A percentile compares a stretch with the other conserved stretches of the same genome.
These are phyloP conservation scores for Epistrophella euchroma DNA, from an alignment of 2,888 invertebrate species.

Conservation along the genomic window DNA sequence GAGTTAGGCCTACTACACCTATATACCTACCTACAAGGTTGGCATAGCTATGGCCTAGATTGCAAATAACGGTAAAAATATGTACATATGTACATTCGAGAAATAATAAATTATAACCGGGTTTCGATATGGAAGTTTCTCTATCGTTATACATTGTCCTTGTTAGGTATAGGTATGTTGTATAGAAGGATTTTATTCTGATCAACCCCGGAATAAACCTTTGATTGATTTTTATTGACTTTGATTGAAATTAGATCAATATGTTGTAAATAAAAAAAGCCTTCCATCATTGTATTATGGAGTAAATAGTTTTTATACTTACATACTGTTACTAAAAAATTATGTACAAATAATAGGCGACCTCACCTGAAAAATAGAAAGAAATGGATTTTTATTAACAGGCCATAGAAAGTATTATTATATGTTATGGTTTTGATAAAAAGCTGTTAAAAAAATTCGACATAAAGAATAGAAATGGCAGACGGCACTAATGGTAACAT, in stretches of 20 bases:
- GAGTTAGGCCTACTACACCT: not conserved
- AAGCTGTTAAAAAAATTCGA: too few relatives aligned
- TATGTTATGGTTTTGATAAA: too few relatives aligned
- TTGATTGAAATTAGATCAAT: conserved; percentile 20
- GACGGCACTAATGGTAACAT: too few relatives aligned
- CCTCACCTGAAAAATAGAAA: conserved; percentile 21
- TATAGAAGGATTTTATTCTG: not conserved
- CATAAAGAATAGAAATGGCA: too few relatives aligned
- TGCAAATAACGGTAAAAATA: not conserved
- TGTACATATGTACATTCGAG: too few relatives aligned
- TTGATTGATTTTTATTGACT: conserved; percentile 31
- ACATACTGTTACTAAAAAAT: not conserved
- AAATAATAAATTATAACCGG: not conserved
- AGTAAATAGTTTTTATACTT: not conserved
- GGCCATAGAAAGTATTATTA: not conserved
- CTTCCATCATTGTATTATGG: not conserved
- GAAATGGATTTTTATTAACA: not conserved
- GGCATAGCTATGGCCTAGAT: not conserved
- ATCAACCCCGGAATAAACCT: not conserved
- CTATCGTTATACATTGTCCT: not conserved
- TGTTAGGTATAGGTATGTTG: too few relatives aligned
- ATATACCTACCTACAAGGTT: not conserved
- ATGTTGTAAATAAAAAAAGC: not conserved
- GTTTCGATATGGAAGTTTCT: not conserved
- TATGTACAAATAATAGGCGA: not conserved